Evolutionary conservation across 2,113 vertebrate genomes (phyloP).

Genomic region (Pachyramphus minor): DNA sequence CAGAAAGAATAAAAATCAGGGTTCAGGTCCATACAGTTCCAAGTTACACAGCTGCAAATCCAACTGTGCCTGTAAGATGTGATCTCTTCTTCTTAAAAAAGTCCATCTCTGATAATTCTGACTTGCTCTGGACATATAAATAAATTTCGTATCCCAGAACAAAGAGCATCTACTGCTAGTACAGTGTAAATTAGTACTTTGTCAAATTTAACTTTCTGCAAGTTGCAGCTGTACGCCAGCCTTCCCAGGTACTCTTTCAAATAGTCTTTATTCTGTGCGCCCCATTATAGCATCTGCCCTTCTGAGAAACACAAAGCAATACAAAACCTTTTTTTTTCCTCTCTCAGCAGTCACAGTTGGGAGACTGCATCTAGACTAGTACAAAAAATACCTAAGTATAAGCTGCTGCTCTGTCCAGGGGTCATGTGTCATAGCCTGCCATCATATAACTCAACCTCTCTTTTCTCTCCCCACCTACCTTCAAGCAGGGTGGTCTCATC

Average conservation of each 20-base stretch:
- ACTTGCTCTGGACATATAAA: neutral
- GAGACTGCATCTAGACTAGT: neutral
- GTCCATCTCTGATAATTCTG: neutral
- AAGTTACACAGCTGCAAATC: slow-evolving; percentile 31
- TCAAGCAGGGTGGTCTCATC: neutral
- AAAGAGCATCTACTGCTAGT: neutral
- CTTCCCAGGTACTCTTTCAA: neutral
- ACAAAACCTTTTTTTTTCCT: neutral
- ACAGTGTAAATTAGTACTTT: neutral
- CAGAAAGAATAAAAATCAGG: neutral
- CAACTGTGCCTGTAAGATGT: neutral
- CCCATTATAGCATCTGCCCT: neutral
- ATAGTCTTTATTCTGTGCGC: neutral
- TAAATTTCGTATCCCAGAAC: neutral
- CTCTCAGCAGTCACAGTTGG: neutral
- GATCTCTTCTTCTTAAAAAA: slow-evolving; percentile 17
- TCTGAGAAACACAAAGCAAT: neutral
- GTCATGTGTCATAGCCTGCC: fast-evolving
- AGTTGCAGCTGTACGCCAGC: neutral
- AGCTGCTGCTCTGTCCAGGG: neutral
- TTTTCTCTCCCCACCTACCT: neutral
- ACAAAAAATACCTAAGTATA: neutral
- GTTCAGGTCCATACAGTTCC: neutral
- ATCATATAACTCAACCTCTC: neutral
- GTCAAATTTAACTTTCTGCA: neutral